These are phyloP conservation scores for Cotesia typhae DNA, from an alignment of 1,140 invertebrate species.

Conservation along the genomic window DNA sequence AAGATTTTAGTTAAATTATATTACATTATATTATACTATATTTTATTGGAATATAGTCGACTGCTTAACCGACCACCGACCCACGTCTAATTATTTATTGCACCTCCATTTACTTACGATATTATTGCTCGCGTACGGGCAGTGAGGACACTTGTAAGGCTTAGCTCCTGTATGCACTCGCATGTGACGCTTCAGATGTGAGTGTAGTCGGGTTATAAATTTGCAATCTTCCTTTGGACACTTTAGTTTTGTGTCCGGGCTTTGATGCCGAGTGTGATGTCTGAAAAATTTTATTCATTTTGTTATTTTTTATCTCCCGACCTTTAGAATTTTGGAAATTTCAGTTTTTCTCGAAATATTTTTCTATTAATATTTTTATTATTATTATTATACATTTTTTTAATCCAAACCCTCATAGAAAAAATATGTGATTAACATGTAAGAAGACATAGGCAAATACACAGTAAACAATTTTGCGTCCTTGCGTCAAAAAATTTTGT, in stretches of 20 bases:
- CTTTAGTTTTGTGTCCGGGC: constrained; percentile 26
- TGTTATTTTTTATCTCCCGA: not conserved
- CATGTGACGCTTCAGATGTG: constrained; percentile 80
- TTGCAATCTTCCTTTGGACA: constrained; percentile 65
- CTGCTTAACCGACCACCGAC: not conserved
- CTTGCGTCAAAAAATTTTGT: too few relatives aligned
- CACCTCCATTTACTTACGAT: constrained; percentile 64
- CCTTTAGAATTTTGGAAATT: too few relatives aligned
- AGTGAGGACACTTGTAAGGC: constrained; percentile 87
- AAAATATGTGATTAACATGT: too few relatives aligned
- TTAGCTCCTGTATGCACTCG: constrained; percentile 81
- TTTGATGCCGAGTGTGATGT: constrained; percentile 53
- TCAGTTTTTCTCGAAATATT: too few relatives aligned
- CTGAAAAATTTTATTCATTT: constrained; percentile 46
- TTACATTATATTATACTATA: too few relatives aligned
- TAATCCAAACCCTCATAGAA: too few relatives aligned
- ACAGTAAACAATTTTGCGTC: too few relatives aligned
- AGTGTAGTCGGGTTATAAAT: constrained; percentile 73
- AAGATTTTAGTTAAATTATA: not conserved
- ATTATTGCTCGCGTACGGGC: constrained; percentile 80
- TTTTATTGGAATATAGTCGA: not conserved
- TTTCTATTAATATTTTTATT: too few relatives aligned
- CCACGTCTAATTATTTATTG: constrained; percentile 18
- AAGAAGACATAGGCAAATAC: too few relatives aligned
- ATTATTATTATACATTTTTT: too few relatives aligned